Evolutionary conservation across 2,888 invertebrate genomes (phyloP), one percentile per base, ranked within the genome.

Genomic region (Tenthredo mesomela): DNA sequence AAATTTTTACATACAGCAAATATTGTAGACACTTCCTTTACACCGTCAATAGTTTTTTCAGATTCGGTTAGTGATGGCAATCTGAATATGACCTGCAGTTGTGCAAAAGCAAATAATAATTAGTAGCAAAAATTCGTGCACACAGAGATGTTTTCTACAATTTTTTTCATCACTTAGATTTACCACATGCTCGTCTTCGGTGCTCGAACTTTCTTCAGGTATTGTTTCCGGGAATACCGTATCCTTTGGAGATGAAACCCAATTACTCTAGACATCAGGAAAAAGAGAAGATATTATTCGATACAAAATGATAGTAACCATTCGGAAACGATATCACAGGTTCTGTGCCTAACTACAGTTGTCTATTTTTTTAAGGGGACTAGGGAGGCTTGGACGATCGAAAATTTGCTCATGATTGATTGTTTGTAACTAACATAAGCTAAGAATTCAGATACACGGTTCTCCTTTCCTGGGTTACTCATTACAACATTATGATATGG

Each of bases 181-280:
- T 92, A 96, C 98, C 90, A 98, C 97, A 92, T 98, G 97, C 92
- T 98, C 98, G 91, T 98, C 98, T 93, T 98, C 98, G 84, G 97
- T 96, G 89, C 98, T 98, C 4, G 98, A 98, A 91, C 97, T 98
- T 93, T 98, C 98, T 93, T 98, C 98, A 0, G 98, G 98, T 89
- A 98, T 98, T 9, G 98, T 98, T 94, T 98, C 98, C 12, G 98
- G 98, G 91, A 98, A 98, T 85, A 96, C 96, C 21, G 97, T 97
- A 87, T 98, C 98, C 93, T 98, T 98, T 5, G 97, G 97, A 12
- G 97, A 97, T 4, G 97, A 97, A 18, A 97, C 95, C 97, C 97
- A 97, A 47, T 94, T 94, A 21, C 95, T 95, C 94, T 97, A 88
- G 84, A 89, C 91, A 88, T 67, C 50, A 50, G 33, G 54, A 73